Conservation (phyloP, 2,888 invertebrate genomes). For the Ceraclea dissimilis region DNA sequence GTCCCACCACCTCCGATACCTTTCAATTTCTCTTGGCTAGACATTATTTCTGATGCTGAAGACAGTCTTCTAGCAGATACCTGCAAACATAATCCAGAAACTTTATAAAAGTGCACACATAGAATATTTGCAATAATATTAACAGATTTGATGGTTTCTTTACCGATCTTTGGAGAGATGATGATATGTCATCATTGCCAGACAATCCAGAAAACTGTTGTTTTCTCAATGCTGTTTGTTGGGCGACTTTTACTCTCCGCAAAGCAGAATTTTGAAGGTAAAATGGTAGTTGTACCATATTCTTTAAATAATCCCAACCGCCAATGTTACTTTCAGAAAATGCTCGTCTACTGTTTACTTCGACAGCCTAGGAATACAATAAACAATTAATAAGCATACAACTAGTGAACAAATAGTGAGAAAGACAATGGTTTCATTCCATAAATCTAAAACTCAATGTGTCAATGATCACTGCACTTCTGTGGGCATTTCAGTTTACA, state of each 20-base stretch:
- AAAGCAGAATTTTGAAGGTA: slow-evolving; percentile 95
- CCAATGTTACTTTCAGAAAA: slow-evolving; percentile 90
- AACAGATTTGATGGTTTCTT: slow-evolving; percentile 19
- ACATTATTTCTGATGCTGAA: slow-evolving; percentile 73
- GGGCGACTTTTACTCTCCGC: slow-evolving; percentile 79
- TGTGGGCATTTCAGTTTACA: too few relatives aligned
- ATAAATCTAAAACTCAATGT: too few relatives aligned
- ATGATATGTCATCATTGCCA: slow-evolving; percentile 50
- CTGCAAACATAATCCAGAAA: slow-evolving; percentile 29
- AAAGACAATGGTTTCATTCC: too few relatives aligned
- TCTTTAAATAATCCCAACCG: slow-evolving; percentile 89
- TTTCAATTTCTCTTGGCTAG: slow-evolving; percentile 73
- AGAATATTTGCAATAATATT: neutral
- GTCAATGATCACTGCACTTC: too few relatives aligned
- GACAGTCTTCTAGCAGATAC: slow-evolving; percentile 71
- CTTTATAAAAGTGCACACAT: neutral
- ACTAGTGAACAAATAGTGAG: too few relatives aligned
- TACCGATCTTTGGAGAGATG: slow-evolving; percentile 45
- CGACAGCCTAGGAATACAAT: slow-evolving; percentile 61
- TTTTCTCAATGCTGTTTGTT: slow-evolving; percentile 61
- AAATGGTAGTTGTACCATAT: slow-evolving; percentile 96
- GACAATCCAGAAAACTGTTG: slow-evolving; percentile 41
- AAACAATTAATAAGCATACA: too few relatives aligned
- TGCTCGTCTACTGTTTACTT: slow-evolving; percentile 77
- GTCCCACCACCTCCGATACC: slow-evolving; percentile 59